phyloP scores from a whole-genome alignment of 2,888 invertebrate species.

The Drosophila algonquin region DNA sequence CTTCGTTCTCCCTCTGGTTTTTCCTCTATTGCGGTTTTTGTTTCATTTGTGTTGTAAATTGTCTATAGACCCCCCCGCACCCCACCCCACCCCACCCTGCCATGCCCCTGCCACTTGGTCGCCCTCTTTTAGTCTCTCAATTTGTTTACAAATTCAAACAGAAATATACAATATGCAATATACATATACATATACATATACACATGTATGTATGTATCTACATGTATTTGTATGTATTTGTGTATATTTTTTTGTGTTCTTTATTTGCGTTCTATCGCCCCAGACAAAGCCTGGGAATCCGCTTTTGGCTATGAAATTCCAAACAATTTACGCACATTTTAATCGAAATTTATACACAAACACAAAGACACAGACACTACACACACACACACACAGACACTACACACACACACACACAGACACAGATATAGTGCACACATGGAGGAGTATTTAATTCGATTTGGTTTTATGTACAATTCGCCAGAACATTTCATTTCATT shows the following conservation, averaged over 20 bases:
- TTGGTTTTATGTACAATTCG: conserved; percentile 1
- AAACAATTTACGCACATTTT: conserved; percentile 41
- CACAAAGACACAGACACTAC: too few relatives aligned
- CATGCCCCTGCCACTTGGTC: conserved; percentile 27
- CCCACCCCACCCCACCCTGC: too few relatives aligned
- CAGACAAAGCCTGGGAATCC: conserved; percentile 13
- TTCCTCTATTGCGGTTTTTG: background rate
- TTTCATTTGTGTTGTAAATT: conserved; percentile 10
- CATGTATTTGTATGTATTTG: background rate
- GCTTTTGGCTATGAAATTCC: conserved; percentile 26
- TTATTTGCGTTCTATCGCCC: conserved; percentile 17
- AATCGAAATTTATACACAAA: conserved; percentile 30
- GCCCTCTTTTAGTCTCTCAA: conserved; percentile 43
- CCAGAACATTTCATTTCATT: background rate
- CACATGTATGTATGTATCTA: background rate
- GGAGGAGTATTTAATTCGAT: too few relatives aligned
- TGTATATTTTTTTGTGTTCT: too few relatives aligned
- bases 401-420: background rate
- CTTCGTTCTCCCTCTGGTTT: background rate
- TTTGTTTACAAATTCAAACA: conserved; percentile 52
- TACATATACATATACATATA: background rate
- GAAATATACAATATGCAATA: background rate
- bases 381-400: too few relatives aligned
- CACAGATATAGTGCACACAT: too few relatives aligned
- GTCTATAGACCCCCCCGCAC: conserved; percentile 7